Percentiles rank a stretch among this genome's conserved stretches.
Evolutionary conservation across 2,113 vertebrate species (phyloP).

Genomic region (Grammomys surdaster): DNA sequence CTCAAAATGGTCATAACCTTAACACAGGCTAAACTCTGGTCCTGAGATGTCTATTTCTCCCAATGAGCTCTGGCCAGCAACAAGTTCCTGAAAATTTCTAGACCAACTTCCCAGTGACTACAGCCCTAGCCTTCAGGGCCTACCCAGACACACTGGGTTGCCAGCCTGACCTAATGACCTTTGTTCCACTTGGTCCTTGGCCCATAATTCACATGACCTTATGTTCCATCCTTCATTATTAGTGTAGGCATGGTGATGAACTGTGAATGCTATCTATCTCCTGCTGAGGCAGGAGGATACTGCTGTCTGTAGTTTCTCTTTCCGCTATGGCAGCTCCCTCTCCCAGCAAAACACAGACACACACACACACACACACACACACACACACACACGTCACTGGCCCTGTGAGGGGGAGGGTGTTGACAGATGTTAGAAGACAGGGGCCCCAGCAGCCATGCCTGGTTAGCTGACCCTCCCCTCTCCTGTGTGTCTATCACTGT

Average conservation of each 20-base stretch:
- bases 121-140: background rate
- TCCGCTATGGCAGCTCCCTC: background rate
- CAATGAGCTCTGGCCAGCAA: background rate
- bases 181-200: too few species aligned
- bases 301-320: background rate
- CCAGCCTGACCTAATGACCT: background rate
- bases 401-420: fast-evolving
- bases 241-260: background rate
- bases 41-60: background rate
- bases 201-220: background rate
- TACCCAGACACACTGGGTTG: too few species aligned
- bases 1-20: background rate
- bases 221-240: background rate
- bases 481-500: background rate
- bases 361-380: background rate
- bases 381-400: background rate
- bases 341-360: background rate
- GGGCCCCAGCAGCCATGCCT: background rate
- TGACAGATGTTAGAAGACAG: background rate
- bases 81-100: background rate
- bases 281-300: background rate
- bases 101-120: background rate
- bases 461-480: background rate
- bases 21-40: background rate
- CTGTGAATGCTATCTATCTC: background rate